Conservation (phyloP, 2,797 vertebrate genomes). For the Cephalopachus bancanus region DNA sequence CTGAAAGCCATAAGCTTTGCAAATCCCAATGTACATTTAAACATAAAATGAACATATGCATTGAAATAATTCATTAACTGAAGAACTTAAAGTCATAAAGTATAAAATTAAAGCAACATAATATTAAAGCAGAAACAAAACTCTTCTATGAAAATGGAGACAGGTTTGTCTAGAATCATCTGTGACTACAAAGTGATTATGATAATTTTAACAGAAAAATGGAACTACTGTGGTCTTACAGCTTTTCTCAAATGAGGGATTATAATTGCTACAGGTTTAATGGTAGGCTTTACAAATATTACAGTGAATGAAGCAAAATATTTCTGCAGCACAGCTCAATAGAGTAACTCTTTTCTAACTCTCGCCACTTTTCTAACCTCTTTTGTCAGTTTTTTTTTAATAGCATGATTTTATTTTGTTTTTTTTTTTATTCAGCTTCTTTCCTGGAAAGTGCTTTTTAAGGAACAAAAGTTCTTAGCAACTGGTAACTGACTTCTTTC, state of each 20-base stretch:
- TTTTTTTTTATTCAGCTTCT: neutral
- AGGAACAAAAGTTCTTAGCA: neutral
- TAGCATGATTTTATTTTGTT: neutral
- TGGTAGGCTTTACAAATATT: neutral
- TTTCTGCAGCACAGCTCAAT: neutral
- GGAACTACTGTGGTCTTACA: neutral
- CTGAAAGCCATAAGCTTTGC: slow-evolving; percentile 33
- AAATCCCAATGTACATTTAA: slow-evolving; percentile 36
- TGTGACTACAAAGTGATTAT: neutral
- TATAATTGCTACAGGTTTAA: neutral
- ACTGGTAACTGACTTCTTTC: neutral
- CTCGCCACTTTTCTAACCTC: neutral
- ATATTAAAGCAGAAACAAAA: slow-evolving; percentile 62
- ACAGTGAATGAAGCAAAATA: neutral
- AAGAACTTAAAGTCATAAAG: slow-evolving; percentile 54
- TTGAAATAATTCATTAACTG: slow-evolving; percentile 52
- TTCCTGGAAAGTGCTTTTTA: slow-evolving; percentile 19
- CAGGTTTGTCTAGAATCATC: neutral
- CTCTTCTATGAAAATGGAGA: neutral
- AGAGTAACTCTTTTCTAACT: neutral
- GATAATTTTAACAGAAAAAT: slow-evolving; percentile 37
- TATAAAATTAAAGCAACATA: slow-evolving; percentile 58
- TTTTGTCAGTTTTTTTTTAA: neutral
- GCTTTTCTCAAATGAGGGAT: neutral
- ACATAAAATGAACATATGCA: slow-evolving; percentile 29